A percentile compares a stretch with the other conserved stretches of the same genome.
phyloP scores from a whole-genome alignment of 2,888 invertebrate species.

The Eustalomyia histrio region DNA sequence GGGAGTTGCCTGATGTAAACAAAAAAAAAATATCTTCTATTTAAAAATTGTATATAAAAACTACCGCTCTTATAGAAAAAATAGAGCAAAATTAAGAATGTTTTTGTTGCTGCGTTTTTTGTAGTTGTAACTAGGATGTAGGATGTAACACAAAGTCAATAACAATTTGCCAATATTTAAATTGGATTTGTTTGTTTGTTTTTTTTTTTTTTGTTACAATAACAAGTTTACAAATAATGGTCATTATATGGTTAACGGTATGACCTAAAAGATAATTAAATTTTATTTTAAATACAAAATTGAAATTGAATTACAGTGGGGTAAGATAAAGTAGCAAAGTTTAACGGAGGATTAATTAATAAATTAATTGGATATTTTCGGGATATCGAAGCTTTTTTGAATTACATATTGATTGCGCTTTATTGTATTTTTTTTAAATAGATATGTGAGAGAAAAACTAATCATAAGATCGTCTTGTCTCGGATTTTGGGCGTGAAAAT shows the following conservation, averaged over 20 bases:
- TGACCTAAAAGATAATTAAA: slow-evolving; percentile 56
- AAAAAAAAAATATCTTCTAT: slow-evolving; percentile 9
- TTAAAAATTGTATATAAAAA: background rate
- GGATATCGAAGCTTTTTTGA: no score
- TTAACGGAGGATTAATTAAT: no score
- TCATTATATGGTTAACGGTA: slow-evolving; percentile 51
- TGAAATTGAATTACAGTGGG: background rate
- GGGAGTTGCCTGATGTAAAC: slow-evolving; percentile 64
- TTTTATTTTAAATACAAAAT: slow-evolving; percentile 14
- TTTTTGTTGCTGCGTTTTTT: background rate
- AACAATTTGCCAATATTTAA: slow-evolving; percentile 61
- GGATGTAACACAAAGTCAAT: slow-evolving; percentile 57
- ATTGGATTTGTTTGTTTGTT: slow-evolving; percentile 22
- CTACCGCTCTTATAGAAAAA: slow-evolving; percentile 37
- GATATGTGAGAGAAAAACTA: no score
- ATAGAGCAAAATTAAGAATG: slow-evolving; percentile 43
- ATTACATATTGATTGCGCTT: no score
- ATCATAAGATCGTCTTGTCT: no score
- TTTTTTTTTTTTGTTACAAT: slow-evolving; percentile 14
- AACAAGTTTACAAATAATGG: slow-evolving; percentile 46
- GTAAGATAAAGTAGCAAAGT: background rate
- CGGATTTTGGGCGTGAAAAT: no score
- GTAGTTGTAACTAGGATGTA: slow-evolving; percentile 47
- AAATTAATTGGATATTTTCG: no score
- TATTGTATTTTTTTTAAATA: no score